Percentiles rank a stretch among this genome's conserved stretches.
These are phyloP conservation scores for Coendou prehensilis DNA, from an alignment of 2,797 vertebrate genomes.

Conservation along the genomic window DNA sequence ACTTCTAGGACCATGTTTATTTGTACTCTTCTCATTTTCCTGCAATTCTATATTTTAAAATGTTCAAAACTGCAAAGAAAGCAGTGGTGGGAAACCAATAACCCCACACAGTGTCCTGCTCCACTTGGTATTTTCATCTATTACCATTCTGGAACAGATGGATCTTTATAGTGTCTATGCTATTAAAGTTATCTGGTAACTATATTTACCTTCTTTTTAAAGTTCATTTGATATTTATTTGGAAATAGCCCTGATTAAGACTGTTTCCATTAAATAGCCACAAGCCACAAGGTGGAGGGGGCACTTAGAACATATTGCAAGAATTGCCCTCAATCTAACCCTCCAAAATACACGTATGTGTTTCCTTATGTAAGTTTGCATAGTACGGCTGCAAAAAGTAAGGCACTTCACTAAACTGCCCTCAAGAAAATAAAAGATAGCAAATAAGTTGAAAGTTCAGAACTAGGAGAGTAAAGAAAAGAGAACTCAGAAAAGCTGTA, in stretches of 20 bases:
- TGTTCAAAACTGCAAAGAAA: slow-evolving; percentile 46
- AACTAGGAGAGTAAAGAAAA: slow-evolving; percentile 11
- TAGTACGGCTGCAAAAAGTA: slow-evolving; percentile 39
- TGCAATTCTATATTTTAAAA: not conserved
- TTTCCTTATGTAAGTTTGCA: slow-evolving; percentile 36
- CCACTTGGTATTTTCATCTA: not conserved
- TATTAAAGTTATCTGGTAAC: not conserved
- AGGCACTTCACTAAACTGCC: slow-evolving; percentile 31
- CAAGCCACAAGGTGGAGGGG: not conserved
- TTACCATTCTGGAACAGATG: slow-evolving; percentile 14
- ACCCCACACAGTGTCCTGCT: not conserved
- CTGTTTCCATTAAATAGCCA: slow-evolving; percentile 17
- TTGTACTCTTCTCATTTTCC: not conserved
- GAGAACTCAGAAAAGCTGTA: not conserved
- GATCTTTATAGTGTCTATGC: not conserved
- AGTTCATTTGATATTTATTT: slow-evolving; percentile 60
- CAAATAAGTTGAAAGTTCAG: slow-evolving; percentile 66
- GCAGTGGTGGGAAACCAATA: not conserved
- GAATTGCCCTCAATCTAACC: slow-evolving; percentile 24
- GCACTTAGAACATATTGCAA: not conserved
- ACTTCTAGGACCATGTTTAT: slow-evolving; percentile 1
- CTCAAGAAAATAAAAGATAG: slow-evolving; percentile 14
- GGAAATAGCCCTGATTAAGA: slow-evolving; percentile 13
- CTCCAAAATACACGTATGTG: not conserved
- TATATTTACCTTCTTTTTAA: slow-evolving; percentile 19